Percentiles rank a stretch among this genome's conserved stretches.
Evolutionary conservation across 2,888 invertebrate species (phyloP).

Genomic region (Hirudinaria manillensis): DNA sequence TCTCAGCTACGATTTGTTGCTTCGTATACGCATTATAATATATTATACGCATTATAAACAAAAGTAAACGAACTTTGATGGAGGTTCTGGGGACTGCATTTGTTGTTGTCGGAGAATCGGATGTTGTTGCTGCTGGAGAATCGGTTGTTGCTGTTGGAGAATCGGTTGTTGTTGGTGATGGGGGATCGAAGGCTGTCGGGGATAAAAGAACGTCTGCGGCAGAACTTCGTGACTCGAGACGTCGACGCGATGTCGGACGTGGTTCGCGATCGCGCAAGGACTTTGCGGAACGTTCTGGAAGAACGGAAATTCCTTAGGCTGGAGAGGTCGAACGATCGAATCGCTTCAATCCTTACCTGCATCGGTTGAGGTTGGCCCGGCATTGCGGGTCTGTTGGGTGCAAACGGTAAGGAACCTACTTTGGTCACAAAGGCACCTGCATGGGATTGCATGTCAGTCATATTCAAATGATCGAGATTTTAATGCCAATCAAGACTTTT

Average conservation of each 20-base stretch:
- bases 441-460: background rate
- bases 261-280: too few species aligned
- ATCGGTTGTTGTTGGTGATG: background rate
- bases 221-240: too few species aligned
- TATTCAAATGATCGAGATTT: background rate
- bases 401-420: conserved; percentile 12
- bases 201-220: too few species aligned
- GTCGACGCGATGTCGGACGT: background rate
- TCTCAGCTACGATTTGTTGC: too few species aligned
- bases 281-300: too few species aligned
- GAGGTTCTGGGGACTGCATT: background rate
- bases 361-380: background rate
- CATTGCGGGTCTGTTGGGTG: background rate
- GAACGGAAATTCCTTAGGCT: too few species aligned
- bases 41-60: too few species aligned
- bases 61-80: too few species aligned
- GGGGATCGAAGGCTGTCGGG: background rate
- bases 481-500: too few species aligned
- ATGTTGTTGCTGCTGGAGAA: background rate
- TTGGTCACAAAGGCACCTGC: conserved; percentile 20
- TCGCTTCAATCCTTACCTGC: background rate
- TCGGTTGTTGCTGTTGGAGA: background rate
- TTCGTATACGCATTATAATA: too few species aligned
- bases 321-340: too few species aligned
- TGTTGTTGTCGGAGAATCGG: background rate